A percentile compares a stretch with the other conserved stretches of the same genome.
Evolutionary conservation across 2,888 invertebrate species (phyloP).

Genomic region (Escarpia spicata): DNA sequence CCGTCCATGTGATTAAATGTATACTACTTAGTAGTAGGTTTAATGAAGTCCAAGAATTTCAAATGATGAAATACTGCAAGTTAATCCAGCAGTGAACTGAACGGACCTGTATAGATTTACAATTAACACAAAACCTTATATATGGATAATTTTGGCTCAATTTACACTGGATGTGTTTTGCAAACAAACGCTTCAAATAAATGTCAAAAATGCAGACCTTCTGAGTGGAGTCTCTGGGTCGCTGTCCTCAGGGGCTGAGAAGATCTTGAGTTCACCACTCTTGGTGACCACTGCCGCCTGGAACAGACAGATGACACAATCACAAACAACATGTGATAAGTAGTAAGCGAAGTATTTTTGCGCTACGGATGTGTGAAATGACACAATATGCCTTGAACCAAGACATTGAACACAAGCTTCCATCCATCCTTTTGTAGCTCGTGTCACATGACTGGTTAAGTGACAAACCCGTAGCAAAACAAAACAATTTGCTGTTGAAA

Average conservation of each 20-base stretch:
- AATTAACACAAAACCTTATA: not conserved
- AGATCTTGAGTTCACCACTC: slow-evolving; percentile 55
- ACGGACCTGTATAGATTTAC: not conserved
- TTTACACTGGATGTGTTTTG: too few relatives aligned
- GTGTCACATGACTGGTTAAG: too few relatives aligned
- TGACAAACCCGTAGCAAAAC: too few relatives aligned
- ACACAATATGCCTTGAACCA: not conserved
- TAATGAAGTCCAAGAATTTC: not conserved
- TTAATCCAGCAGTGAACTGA: not conserved
- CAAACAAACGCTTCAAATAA: not conserved
- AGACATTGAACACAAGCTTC: too few relatives aligned
- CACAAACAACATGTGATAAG: slow-evolving; percentile 32
- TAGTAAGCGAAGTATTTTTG: too few relatives aligned
- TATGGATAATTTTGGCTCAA: not conserved
- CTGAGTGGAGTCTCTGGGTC: slow-evolving; percentile 47
- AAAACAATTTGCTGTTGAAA: too few relatives aligned
- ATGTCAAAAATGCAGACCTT: not conserved
- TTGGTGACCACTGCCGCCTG: slow-evolving; percentile 52
- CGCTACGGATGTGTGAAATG: not conserved
- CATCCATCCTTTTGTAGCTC: too few relatives aligned
- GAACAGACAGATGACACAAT: too few relatives aligned
- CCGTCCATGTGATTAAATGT: too few relatives aligned
- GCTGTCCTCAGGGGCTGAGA: slow-evolving; percentile 57
- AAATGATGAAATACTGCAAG: not conserved
- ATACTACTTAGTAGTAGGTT: not conserved